These are phyloP conservation scores for Sparus aurata DNA, from an alignment of 2,797 vertebrate species.

Conservation along the genomic window DNA sequence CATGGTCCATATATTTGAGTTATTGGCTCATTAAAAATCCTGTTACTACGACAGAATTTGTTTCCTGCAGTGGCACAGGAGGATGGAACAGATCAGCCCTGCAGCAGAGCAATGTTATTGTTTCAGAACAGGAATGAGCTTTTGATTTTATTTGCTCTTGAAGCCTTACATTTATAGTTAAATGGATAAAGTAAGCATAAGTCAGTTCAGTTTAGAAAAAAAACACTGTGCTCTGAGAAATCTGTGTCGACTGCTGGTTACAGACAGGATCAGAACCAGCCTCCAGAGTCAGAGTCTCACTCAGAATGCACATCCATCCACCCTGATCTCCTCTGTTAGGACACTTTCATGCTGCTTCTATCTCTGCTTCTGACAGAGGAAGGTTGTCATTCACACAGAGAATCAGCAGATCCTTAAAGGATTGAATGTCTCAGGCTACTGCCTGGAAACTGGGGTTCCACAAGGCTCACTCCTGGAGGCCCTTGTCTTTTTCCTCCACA, in stretches of 20 bases:
- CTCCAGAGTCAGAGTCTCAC: background rate
- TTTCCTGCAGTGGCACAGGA: conserved; percentile 6
- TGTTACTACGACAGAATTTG: conserved; percentile 28
- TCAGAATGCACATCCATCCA: background rate
- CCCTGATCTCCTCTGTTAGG: too few relatives aligned
- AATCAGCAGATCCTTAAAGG: too few relatives aligned
- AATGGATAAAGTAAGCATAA: background rate
- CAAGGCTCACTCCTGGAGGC: background rate
- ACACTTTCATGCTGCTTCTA: background rate
- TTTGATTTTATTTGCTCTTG: conserved; percentile 39
- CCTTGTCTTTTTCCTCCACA: background rate
- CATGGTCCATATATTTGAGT: conserved; percentile 38
- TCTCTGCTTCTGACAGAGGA: background rate
- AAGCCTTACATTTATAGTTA: conserved; percentile 30
- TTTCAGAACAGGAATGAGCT: conserved; percentile 22
- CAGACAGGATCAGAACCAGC: too few relatives aligned
- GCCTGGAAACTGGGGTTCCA: background rate
- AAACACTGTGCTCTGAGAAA: background rate
- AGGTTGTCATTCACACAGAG: background rate
- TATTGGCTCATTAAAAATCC: conserved; percentile 29
- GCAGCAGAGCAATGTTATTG: conserved; percentile 25
- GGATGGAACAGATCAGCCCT: conserved; percentile 1
- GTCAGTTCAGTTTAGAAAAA: background rate
- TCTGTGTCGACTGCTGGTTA: background rate
- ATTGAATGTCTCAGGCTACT: background rate